Evolutionary conservation across 2,888 invertebrate species (phyloP).

Genomic region (Altica lythri): DNA sequence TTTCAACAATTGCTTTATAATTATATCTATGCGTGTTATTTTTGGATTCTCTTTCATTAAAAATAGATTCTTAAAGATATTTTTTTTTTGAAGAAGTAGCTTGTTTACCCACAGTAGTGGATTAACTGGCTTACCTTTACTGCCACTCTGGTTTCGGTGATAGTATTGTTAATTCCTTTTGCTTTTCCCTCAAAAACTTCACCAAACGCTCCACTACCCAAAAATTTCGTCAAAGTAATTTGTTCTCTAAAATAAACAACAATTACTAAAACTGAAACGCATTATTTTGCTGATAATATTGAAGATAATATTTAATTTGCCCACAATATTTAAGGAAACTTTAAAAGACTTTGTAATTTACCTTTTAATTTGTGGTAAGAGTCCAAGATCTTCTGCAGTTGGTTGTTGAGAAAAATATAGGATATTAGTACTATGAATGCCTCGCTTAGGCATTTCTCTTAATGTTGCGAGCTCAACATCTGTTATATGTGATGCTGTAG

Average conservation of each 20-base stretch:
- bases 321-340: too few species aligned
- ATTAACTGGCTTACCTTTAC: slow-evolving; percentile 76
- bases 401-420: slow-evolving; percentile 71
- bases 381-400: slow-evolving; percentile 64
- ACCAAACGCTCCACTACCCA: slow-evolving; percentile 96
- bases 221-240: slow-evolving; percentile 82
- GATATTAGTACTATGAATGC: slow-evolving; percentile 81
- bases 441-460: slow-evolving; percentile 75
- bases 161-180: slow-evolving; percentile 64
- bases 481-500: slow-evolving; percentile 55
- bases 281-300: too few species aligned
- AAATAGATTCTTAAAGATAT: background rate
- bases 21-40: too few species aligned
- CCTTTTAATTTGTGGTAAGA: slow-evolving; percentile 83
- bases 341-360: slow-evolving; percentile 27
- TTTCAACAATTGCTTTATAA: too few species aligned
- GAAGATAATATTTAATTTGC: too few species aligned
- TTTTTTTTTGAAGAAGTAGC: too few species aligned
- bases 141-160: slow-evolving; percentile 79
- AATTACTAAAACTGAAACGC: too few species aligned
- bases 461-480: slow-evolving; percentile 87
- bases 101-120: too few species aligned
- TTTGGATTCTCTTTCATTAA: too few species aligned
- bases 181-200: slow-evolving; percentile 95
- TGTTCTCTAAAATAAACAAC: slow-evolving; percentile 67